Base-by-base conservation (phyloP, 2,888 invertebrate genomes). In the Drosophila stalkeri region DNA sequence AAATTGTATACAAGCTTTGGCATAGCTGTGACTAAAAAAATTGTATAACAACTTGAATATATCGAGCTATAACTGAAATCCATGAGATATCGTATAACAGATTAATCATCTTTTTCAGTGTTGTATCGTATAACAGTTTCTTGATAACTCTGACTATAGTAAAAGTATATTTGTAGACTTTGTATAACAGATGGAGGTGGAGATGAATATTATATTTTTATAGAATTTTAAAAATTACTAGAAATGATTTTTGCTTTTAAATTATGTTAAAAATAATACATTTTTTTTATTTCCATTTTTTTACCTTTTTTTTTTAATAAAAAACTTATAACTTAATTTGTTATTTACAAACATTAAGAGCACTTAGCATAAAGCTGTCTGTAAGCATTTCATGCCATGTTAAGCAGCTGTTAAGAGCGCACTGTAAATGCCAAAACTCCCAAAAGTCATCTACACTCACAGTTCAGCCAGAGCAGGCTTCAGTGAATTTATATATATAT, bases 351-450 rank as follows among this genome's bases (percentile, higher is more conserved):
- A 31, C 16, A 9, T 37, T 41, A 55, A 39, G 55, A 47, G 47
- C 47, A 49, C 49, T 47, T 47, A n/a, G 27, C 46, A 47, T 57
- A 35, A 23, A 44, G 33, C 56, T 56, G 43, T 14, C 56, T 44
- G 46, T 46, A 23, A 14, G 14, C 23, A 23, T 14, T 23, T 11
- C 20, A 35, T 16, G 33, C 57, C 23, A 23, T 37, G 46, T 59
- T 59, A 27, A 23, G 20, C n/a, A 14, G 23, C 2, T 20, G 57
- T 46, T 35, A 57, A 59, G 9, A 33, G 3, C 1, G 14, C 27
- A 33, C 51, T 51, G 51, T 51, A 18, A 18, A 33, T 27, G 27
- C 27, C 27, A 27, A 1, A 27, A 27, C 27, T 3, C 27, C 27
- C 27, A 27, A 27, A 27, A 27, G 27, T 5, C 27, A 27, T 27